phyloP scores from a whole-genome alignment of 2,113 vertebrate genomes.

The Microcebus lehilahytsara region DNA sequence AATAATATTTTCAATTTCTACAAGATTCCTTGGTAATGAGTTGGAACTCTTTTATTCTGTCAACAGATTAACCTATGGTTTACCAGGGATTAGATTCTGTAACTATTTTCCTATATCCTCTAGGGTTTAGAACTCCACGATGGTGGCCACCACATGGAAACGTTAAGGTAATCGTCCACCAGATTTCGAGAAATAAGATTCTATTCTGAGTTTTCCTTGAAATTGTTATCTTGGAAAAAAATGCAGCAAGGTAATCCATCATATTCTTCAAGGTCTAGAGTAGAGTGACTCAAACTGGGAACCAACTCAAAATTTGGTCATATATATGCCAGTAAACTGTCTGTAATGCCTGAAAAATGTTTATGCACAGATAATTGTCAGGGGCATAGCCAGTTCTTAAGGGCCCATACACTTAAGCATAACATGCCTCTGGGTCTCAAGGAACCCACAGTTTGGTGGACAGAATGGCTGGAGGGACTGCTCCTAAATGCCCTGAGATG shows the following conservation, averaged over 20 bases:
- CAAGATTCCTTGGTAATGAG: not conserved
- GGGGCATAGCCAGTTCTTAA: not conserved
- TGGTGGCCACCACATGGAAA: constrained; percentile 57
- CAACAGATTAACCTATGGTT: not conserved
- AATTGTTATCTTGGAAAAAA: not conserved
- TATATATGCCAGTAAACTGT: fast-evolving
- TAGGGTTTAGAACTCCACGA: not conserved
- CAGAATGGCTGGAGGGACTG: no score
- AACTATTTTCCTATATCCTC: not conserved
- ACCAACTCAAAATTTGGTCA: not conserved
- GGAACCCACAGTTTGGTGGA: not conserved
- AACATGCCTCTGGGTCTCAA: not conserved
- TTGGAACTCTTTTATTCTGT: not conserved
- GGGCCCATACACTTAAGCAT: not conserved
- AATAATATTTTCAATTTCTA: not conserved
- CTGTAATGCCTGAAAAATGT: not conserved
- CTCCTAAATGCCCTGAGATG: not conserved
- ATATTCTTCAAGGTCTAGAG: not conserved
- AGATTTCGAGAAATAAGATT: not conserved
- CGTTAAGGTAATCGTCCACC: constrained; percentile 20
- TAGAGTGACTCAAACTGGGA: not conserved
- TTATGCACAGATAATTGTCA: not conserved
- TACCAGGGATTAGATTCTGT: not conserved
- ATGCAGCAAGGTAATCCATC: not conserved
- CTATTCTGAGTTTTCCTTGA: not conserved